Base-by-base conservation (phyloP, 1,140 invertebrate genomes). In the Yoshiicerus persimilis region DNA sequence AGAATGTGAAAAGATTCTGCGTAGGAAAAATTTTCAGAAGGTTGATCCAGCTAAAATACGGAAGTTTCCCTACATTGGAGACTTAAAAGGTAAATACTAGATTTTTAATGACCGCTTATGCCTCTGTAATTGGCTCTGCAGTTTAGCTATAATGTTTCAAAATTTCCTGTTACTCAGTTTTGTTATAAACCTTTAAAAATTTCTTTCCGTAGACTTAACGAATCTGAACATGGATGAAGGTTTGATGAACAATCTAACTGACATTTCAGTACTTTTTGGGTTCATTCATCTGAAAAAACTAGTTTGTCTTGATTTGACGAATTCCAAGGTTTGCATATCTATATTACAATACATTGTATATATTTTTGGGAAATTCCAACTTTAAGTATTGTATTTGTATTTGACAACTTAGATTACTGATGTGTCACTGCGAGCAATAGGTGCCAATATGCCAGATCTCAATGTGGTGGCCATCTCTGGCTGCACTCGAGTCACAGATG, bases 391-490 rank as follows among this genome's bases (percentile, higher is more conserved):
- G n/a, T 4, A 30, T 11, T 0, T 2, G 56, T 25, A 30, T 77
- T 77, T 77, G 10, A 34, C 9, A 34, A 36, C 34, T 77, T 36
- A 80, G 75, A 80, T 80, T 20, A 80, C 75, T 8, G 75, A 80
- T n/a, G 75, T 80, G 36, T 80, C 75, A n/a, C 38, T 80, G 11
- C 30, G 75, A n/a, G 75, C 75, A 36, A 80, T 80, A 6, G 75
- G 75, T 80, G 75, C 75, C 75, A 80, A 80, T 38, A 80, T 80
- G 75, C 75, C 75, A n/a, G 75, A 80, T 80, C 75, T 80, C 75
- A 80, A 80, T 38, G 75, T 80, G 16, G 75, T 80, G 20, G 75
- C 75, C 20, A 80, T 80, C 75, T 80, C 75, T 36, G 75, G 75
- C 16, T 80, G 75, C 38, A 38, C 75, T 20, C 32, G 75, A 80